Base-by-base conservation (phyloP, 1,140 invertebrate genomes). In the Oncopodura yosiiana region DNA sequence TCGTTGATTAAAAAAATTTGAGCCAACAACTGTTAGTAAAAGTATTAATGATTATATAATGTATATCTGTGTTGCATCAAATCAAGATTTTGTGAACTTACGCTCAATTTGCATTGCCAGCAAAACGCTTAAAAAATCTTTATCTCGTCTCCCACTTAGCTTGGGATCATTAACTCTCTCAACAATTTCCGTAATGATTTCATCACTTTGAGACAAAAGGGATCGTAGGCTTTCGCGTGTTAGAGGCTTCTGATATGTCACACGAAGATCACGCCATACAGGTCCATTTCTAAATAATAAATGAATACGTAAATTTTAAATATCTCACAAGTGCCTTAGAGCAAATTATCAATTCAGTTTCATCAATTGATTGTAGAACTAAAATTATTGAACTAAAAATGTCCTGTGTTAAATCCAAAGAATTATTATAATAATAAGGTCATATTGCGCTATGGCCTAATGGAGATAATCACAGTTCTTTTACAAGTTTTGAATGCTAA, bases 221-320 rank as follows among this genome's bases (percentile, higher is more conserved):
- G 69, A 71, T 27, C 78, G 70, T 0, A 87, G 79, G 61, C 79
- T 81, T 49, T 77, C 74, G 0, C 83, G 79, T 58, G 85, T 83
- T 27, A 94, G 69, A 26, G 78, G 78, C 66, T 83, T 84, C 72
- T 92, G 87, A 65, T 91, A 83, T 34, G 79, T 75, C 54, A 78
- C 82, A 21, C 90, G 74, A 1, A 93, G 66, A 50, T 78, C 74
- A 75, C 79, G 82, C 91, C 90, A 94, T 53, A 87, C 80, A 9
- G 72, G 67, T 2, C 88, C 88, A 74, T 94, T 92, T 44, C 87
- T 93, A 58, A 66, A 76, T n/a, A n/a, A n/a, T n/a, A n/a, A n/a
- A n/a, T n/a, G n/a, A n/a, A n/a, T n/a, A n/a, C n/a, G n/a, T n/a
- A n/a, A n/a, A n/a, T n/a, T n/a, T n/a, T n/a, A n/a, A n/a, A n/a